Conservation (phyloP, 2,113 vertebrate species). For the Morone saxatilis region DNA sequence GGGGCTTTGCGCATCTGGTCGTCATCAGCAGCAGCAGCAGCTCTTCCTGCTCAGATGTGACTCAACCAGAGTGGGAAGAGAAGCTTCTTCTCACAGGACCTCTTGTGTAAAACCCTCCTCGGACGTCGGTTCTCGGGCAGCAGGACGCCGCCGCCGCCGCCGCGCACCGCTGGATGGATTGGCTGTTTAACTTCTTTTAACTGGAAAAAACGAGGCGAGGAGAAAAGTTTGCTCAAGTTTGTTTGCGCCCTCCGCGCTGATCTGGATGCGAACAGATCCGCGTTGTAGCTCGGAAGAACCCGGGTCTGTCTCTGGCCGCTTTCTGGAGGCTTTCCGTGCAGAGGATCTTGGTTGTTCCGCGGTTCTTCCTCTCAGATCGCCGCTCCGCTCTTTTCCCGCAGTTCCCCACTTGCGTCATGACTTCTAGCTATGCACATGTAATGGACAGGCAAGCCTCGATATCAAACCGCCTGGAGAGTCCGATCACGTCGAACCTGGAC, state of each 20-base stretch:
- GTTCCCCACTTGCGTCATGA: conserved; percentile 87
- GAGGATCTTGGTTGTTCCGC: conserved; percentile 68
- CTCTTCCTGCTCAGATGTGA: conserved; percentile 83
- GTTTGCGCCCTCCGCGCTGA: conserved; percentile 8
- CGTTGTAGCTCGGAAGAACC: conserved; percentile 41
- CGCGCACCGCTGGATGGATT: conserved; percentile 67
- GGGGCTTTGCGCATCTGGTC: conserved; percentile 86
- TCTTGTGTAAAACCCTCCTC: not conserved
- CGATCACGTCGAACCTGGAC: conserved; percentile 91
- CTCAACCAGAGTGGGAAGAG: conserved; percentile 70
- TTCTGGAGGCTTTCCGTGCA: conserved; percentile 51
- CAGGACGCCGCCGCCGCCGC: conserved; percentile 4
- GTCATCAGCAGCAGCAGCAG: conserved; percentile 80
- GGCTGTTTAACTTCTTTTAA: not conserved
- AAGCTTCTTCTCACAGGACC: conserved; percentile 23
- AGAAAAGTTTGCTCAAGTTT: conserved; percentile 37
- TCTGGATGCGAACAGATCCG: conserved; percentile 61
- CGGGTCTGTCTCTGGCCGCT: conserved; percentile 18
- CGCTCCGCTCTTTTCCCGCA: conserved; percentile 39
- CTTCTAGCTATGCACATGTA: conserved; percentile 95
- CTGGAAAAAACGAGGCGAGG: not conserved
- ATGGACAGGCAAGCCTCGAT: conserved; percentile 93
- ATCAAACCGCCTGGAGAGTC: conserved; percentile 93
- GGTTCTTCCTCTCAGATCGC: not conserved
- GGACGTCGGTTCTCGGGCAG: not conserved